Evolutionary conservation across 2,113 vertebrate species (phyloP), one percentile per base, ranked within the genome.

Genomic region (Natator depressus): DNA sequence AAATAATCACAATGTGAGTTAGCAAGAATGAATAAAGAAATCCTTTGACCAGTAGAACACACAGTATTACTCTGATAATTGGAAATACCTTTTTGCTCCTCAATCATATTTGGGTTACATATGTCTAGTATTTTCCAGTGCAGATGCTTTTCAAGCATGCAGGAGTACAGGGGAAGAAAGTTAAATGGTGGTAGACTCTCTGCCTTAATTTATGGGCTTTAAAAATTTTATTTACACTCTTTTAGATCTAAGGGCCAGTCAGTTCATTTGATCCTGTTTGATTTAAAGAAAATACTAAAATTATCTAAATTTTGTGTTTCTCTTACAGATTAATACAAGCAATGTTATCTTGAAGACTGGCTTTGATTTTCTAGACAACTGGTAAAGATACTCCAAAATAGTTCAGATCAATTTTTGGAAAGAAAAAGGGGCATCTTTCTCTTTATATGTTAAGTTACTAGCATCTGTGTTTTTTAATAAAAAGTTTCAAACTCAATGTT

Each of bases 341-440:
- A 99, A 94, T 93, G 98, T 95, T 95, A 97, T 99, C 97, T 98
- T 99, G 98, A 99, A 99, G 99, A 99, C 99, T 1, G 99, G 99
- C 87, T 99, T 99, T 92, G 99, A 99, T 98, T 99, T 99, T 98
- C 98, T 99, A 95, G 99, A 99, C 98, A 99, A 99, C 97, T 99
- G 99, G 99, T 99, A 99, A 98, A 98, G 89, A 89, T 88, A 53
- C 55, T 94, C 93, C 92, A 49, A 69, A 93, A 87, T 84, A 62
- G 69, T 94, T 94, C 25, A 35, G 80, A 96, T 55, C 38, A 72
- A 25, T 92, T 88, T 88, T 25, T 57, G 50, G 80, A 89, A 95
- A 95, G 80, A 84, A 83, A 55, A 31, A 89, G 53, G 78, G 95
- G 65, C 83, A 57, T 81, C 55, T 38, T 96, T 96, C 55, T 96